phyloP scores from a whole-genome alignment of 2,888 invertebrate genomes.

The Drosophila mimica region DNA sequence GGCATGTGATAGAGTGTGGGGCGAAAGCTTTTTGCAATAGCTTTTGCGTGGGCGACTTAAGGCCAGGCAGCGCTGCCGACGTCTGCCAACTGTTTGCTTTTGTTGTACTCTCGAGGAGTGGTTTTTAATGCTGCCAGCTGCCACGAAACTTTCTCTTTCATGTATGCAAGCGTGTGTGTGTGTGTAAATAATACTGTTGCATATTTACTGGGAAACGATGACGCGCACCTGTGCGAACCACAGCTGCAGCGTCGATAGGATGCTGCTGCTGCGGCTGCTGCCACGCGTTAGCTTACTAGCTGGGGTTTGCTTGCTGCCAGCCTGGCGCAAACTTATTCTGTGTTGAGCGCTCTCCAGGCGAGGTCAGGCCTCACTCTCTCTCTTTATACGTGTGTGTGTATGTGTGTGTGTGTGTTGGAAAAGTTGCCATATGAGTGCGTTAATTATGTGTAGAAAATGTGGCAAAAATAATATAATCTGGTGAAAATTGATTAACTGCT shows the following conservation, averaged over 20 bases:
- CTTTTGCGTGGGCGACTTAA: slow-evolving; percentile 79
- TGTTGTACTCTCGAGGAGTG: slow-evolving; percentile 52
- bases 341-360: slow-evolving; percentile 66
- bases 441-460: slow-evolving; percentile 23
- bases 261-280: slow-evolving; percentile 38
- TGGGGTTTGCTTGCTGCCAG: slow-evolving; percentile 27
- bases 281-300: slow-evolving; percentile 19
- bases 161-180: slow-evolving; percentile 2
- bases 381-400: slow-evolving; percentile 18
- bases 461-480: slow-evolving; percentile 42
- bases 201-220: slow-evolving; percentile 68
- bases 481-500: slow-evolving; percentile 58
- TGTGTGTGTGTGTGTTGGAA: slow-evolving; percentile 22
- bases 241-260: slow-evolving; percentile 61
- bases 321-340: slow-evolving; percentile 52
- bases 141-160: slow-evolving; percentile 61
- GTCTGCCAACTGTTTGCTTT: slow-evolving; percentile 76
- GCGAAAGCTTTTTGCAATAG: slow-evolving; percentile 55
- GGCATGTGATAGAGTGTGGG: slow-evolving; percentile 7
- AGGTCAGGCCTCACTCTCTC: slow-evolving; percentile 54
- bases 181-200: slow-evolving; percentile 64
- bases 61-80: slow-evolving; percentile 63
- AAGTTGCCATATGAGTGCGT: slow-evolving; percentile 37
- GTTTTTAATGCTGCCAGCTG: slow-evolving; percentile 49
- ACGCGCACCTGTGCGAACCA: slow-evolving; percentile 60